Conservation (phyloP, 2,888 invertebrate species). For the Lymantria monacha region DNA sequence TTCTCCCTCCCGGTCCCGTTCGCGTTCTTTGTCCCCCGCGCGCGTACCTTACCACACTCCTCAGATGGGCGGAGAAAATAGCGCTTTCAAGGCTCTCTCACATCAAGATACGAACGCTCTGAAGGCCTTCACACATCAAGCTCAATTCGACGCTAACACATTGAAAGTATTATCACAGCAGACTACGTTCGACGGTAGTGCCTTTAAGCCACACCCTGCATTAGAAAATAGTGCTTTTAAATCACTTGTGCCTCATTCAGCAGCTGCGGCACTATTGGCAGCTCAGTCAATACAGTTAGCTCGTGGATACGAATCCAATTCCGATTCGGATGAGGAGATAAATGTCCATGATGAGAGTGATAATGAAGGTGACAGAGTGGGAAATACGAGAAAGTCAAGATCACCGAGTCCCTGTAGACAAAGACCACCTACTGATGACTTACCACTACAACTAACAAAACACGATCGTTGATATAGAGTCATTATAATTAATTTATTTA, state of each 20-base stretch:
- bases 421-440: constrained; percentile 61
- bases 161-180: constrained; percentile 78
- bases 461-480: constrained; percentile 83
- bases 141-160: constrained; percentile 79
- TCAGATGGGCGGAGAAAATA: constrained; percentile 94
- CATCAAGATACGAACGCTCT: constrained; percentile 84
- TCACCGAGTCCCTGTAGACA: constrained; percentile 72
- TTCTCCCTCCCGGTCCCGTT: constrained; percentile 85
- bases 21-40: constrained; percentile 84
- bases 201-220: constrained; percentile 79
- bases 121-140: constrained; percentile 81
- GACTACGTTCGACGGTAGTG: constrained; percentile 57
- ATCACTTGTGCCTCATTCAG: constrained; percentile 86
- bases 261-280: constrained; percentile 82
- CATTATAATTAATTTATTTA: constrained; percentile 52
- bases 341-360: constrained; percentile 92
- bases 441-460: constrained; percentile 87
- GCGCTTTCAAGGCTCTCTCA: constrained; percentile 91
- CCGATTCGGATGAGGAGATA: constrained; percentile 90
- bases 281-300: constrained; percentile 75
- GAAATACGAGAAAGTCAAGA: constrained; percentile 69
- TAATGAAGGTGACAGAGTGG: constrained; percentile 78
- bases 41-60: constrained; percentile 83
- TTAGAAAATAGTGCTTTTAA: constrained; percentile 92
- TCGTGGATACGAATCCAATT: constrained; percentile 76